Conservation (phyloP, 2,113 vertebrate species). For the Eretmochelys imbricata region DNA sequence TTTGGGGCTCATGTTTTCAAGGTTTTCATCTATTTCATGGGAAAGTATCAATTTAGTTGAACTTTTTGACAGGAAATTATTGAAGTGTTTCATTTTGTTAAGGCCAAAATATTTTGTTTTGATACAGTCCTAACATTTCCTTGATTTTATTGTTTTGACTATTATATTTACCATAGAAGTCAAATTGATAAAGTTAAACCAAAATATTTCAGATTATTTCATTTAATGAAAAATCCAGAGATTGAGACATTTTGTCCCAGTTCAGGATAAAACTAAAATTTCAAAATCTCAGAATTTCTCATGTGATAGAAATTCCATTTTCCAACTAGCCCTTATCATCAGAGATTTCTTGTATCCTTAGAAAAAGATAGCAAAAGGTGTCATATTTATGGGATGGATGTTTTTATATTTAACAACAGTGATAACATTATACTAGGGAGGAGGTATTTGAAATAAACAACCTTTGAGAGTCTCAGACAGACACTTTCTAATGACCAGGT, state of each 20-base stretch:
- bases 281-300: neutral
- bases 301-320: neutral
- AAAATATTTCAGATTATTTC: neutral
- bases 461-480: neutral
- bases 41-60: neutral
- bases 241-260: neutral
- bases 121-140: neutral
- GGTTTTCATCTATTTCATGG: neutral
- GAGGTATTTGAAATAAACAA: neutral
- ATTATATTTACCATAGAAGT: neutral
- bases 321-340: neutral
- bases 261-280: neutral
- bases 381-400: neutral
- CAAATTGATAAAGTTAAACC: neutral
- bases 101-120: neutral
- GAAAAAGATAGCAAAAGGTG: neutral
- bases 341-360: neutral
- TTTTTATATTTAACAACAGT: neutral
- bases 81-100: neutral
- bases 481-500: neutral
- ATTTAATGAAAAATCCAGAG: neutral
- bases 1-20: neutral
- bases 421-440: neutral
- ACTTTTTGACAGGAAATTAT: neutral
- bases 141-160: neutral